phyloP scores from a whole-genome alignment of 2,888 invertebrate species.

The Myopa testacea region DNA sequence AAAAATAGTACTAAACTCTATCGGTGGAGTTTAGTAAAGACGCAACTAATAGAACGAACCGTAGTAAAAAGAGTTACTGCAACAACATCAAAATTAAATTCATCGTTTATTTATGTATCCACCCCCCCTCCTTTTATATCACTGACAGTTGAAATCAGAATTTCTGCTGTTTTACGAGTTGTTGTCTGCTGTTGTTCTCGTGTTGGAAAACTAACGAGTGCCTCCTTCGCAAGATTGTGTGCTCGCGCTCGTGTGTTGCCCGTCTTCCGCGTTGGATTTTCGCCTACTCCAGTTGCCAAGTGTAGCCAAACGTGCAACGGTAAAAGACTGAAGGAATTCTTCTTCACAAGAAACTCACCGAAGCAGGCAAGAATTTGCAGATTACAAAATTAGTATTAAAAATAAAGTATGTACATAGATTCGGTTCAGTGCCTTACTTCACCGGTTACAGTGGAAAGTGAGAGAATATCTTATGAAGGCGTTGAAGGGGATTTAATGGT shows the following conservation, averaged over 20 bases:
- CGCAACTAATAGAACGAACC: too few species aligned
- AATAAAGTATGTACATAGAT: background rate
- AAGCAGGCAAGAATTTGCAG: conserved; percentile 2
- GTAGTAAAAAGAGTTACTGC: too few species aligned
- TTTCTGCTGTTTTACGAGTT: too few species aligned
- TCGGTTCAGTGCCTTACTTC: background rate
- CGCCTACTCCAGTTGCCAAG: conserved; percentile 42
- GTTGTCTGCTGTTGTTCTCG: too few species aligned
- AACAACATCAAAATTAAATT: too few species aligned
- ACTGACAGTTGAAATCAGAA: too few species aligned
- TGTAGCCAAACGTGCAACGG: conserved; percentile 43
- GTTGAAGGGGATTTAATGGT: background rate
- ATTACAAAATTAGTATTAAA: background rate
- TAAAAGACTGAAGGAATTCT: conserved; percentile 1
- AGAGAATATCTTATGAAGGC: background rate
- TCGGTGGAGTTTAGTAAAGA: too few species aligned
- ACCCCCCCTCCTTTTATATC: too few species aligned
- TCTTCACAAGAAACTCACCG: conserved; percentile 29
- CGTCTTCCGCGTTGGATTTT: background rate
- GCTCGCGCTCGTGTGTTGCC: background rate
- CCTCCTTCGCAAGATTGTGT: too few species aligned
- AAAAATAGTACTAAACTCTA: too few species aligned
- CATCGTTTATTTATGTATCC: too few species aligned
- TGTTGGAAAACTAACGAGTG: too few species aligned
- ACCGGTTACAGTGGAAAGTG: background rate